Percentiles rank a stretch among this genome's conserved stretches.
Evolutionary conservation across 2,888 invertebrate species (phyloP).

Genomic region (Pharmacophagus antenor): DNA sequence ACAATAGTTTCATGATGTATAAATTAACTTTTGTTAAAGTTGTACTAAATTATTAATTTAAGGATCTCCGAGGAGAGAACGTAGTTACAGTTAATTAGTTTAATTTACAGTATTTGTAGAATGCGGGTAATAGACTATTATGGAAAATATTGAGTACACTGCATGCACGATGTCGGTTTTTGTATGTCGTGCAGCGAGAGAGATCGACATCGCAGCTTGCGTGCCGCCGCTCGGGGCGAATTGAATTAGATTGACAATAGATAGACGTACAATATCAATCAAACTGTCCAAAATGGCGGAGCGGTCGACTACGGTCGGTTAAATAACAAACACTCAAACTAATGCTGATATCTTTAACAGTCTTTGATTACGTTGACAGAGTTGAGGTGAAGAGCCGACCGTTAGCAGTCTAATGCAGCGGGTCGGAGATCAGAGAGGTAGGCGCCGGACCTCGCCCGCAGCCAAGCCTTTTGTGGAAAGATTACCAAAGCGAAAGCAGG

Average conservation of each 20-base stretch:
- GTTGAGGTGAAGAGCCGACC: conserved; percentile 59
- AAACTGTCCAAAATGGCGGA: conserved; percentile 48
- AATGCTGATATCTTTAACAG: conserved; percentile 38
- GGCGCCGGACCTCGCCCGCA: conserved; percentile 62
- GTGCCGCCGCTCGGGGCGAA: conserved; percentile 53
- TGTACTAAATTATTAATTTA: no score
- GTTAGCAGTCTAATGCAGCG: conserved; percentile 56
- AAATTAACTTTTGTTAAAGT: no score
- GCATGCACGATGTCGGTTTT: conserved; percentile 34
- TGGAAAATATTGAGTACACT: conserved; percentile 1
- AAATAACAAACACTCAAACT: conserved; percentile 17
- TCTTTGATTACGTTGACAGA: conserved; percentile 44
- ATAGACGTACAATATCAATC: conserved; percentile 65
- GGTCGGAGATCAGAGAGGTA: conserved; percentile 54
- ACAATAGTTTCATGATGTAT: no score
- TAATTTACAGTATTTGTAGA: no score
- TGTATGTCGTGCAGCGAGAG: conserved; percentile 49
- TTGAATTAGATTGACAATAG: conserved; percentile 63
- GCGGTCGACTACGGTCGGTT: conserved; percentile 41
- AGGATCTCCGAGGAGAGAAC: no score
- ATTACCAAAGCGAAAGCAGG: conserved; percentile 60
- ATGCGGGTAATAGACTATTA: neutral
- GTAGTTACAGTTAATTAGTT: no score
- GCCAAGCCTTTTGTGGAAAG: conserved; percentile 71
- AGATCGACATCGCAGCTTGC: conserved; percentile 55